Evolutionary conservation across 2,888 invertebrate species (phyloP).

Genomic region (Hydroisotoma schaefferi): DNA sequence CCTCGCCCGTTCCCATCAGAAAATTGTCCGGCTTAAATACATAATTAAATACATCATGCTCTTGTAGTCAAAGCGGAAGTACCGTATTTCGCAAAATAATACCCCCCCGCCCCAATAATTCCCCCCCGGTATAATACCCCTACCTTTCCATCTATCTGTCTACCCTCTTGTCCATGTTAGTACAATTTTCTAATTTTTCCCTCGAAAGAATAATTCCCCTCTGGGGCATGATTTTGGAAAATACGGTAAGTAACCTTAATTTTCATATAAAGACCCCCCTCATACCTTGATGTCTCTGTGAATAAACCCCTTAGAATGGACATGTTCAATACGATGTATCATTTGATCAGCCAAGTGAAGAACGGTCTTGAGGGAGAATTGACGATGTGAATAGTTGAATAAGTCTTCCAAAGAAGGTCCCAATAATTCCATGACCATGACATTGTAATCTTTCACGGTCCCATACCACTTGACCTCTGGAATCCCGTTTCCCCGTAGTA

Average conservation of each 20-base stretch:
- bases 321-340: slow-evolving; percentile 92
- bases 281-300: slow-evolving; percentile 98
- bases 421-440: slow-evolving; percentile 97
- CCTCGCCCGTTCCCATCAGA: slow-evolving; percentile 96
- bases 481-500: slow-evolving; percentile 81
- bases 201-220: too few species aligned
- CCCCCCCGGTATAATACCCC: too few species aligned
- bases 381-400: slow-evolving; percentile 97
- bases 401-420: slow-evolving; percentile 97
- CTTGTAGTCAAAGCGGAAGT: too few species aligned
- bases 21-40: slow-evolving; percentile 97
- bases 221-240: too few species aligned
- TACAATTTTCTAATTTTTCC: too few species aligned
- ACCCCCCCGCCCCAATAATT: too few species aligned
- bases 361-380: slow-evolving; percentile 99
- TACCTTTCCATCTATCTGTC: too few species aligned
- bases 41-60: too few species aligned
- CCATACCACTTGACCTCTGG: slow-evolving; percentile 21
- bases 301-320: slow-evolving; percentile 98
- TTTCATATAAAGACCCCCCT: too few species aligned
- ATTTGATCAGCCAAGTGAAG: slow-evolving; percentile 96
- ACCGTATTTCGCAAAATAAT: too few species aligned
- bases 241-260: too few species aligned
- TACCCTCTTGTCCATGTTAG: too few species aligned
- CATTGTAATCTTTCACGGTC: slow-evolving; percentile 50